These are phyloP conservation scores for Lepidochitona cinerea DNA, from an alignment of 2,888 invertebrate genomes.

Conservation along the genomic window DNA sequence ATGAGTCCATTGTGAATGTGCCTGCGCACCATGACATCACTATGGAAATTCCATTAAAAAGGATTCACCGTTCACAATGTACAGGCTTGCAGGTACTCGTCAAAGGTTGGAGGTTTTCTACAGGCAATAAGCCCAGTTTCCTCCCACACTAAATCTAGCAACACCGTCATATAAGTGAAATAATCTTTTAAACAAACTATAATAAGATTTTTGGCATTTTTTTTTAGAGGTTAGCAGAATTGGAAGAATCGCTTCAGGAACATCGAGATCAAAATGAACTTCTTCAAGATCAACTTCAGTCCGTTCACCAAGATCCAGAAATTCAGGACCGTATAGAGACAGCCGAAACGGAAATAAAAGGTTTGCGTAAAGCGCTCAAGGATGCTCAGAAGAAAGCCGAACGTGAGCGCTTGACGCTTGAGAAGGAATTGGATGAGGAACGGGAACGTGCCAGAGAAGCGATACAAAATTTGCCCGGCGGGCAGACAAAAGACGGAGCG, in stretches of 20 bases:
- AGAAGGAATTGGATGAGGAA: constrained; percentile 55
- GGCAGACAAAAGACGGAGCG: constrained; percentile 51
- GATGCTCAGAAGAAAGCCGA: constrained; percentile 45
- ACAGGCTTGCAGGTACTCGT: too few relatives aligned
- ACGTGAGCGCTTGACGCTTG: constrained; percentile 48
- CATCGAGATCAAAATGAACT: constrained; percentile 53
- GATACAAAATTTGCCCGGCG: constrained; percentile 37
- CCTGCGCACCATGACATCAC: too few relatives aligned
- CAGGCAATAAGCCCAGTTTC: too few relatives aligned
- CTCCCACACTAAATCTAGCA: too few relatives aligned
- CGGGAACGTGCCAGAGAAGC: constrained; percentile 45
- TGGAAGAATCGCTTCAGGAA: constrained; percentile 50
- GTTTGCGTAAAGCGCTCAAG: constrained; percentile 52
- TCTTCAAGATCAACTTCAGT: constrained; percentile 58
- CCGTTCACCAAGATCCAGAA: constrained; percentile 47
- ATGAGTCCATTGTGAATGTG: too few relatives aligned
- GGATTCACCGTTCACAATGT: too few relatives aligned
- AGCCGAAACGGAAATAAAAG: constrained; percentile 47
- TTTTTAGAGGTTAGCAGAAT: constrained; percentile 49
- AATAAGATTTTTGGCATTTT: too few relatives aligned
- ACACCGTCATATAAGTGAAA: too few relatives aligned
- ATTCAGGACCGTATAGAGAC: constrained; percentile 48
- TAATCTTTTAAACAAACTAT: too few relatives aligned
- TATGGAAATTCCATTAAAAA: too few relatives aligned
- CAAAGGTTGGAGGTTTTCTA: too few relatives aligned